Percentiles rank a stretch among this genome's conserved stretches.
Evolutionary conservation across 2,113 vertebrate species (phyloP).

Genomic region (rat (Rattus norvegicus)): DNA sequence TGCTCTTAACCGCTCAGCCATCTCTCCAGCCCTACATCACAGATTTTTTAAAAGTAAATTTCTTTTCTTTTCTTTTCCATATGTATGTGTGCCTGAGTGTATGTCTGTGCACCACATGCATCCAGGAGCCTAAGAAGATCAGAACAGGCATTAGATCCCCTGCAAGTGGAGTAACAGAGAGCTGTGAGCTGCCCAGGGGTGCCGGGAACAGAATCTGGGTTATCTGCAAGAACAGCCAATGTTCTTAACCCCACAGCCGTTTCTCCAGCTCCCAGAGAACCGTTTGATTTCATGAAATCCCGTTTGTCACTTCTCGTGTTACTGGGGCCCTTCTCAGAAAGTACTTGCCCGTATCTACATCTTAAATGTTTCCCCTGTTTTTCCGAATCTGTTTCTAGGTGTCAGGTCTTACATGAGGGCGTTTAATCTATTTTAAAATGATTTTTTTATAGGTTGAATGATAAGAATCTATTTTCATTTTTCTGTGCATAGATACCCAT

Average conservation of each 20-base stretch:
- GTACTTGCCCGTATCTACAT: not conserved
- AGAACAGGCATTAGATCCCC: not conserved
- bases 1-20: too few relatives aligned
- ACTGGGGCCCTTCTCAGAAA: not conserved
- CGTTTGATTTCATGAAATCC: not conserved
- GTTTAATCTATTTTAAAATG: not conserved
- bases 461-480: not conserved
- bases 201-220: not conserved
- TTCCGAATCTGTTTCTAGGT: not conserved
- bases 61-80: too few relatives aligned
- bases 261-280: not conserved
- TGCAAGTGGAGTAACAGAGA: not conserved
- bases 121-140: not conserved
- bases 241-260: not conserved
- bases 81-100: not conserved
- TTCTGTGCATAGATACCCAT: not conserved
- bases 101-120: not conserved
- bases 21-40: too few relatives aligned
- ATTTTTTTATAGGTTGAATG: not conserved
- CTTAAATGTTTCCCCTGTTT: not conserved
- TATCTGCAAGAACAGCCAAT: not conserved
- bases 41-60: too few relatives aligned
- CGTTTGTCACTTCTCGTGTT: not conserved
- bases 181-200: not conserved
- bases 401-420: not conserved